Evolutionary conservation across 2,888 invertebrate species (phyloP).

Genomic region (Brachypalpus laphriformis): DNA sequence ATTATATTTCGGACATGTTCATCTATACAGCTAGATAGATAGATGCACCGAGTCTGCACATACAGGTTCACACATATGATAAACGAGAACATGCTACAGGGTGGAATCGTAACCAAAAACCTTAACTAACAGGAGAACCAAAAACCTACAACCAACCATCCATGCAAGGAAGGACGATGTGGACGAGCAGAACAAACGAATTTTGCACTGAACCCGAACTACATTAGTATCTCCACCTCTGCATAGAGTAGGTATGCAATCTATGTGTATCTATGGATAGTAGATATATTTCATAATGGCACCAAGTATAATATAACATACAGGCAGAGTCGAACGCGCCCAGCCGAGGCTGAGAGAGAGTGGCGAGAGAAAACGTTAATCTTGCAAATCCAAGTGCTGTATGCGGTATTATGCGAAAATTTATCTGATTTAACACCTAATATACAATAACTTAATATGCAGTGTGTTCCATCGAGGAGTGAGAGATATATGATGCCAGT

Average conservation of each 20-base stretch:
- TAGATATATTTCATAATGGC: constrained; percentile 72
- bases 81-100: constrained; percentile 51
- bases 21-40: constrained; percentile 34
- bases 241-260: constrained; percentile 45
- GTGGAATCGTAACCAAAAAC: constrained; percentile 21
- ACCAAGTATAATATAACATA: constrained; percentile 64
- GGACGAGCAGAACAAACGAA: constrained; percentile 60
- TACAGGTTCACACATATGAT: constrained; percentile 23
- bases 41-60: constrained; percentile 41
- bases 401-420: constrained; percentile 84
- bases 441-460: constrained; percentile 84
- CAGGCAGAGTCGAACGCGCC: constrained; percentile 40
- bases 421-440: constrained; percentile 84
- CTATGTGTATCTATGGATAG: constrained; percentile 59
- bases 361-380: constrained; percentile 80
- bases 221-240: constrained; percentile 61
- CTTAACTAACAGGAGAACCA: too few relatives aligned
- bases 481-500: constrained; percentile 73
- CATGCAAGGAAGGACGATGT: constrained; percentile 7
- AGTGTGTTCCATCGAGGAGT: constrained; percentile 75
- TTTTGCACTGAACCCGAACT: constrained; percentile 70
- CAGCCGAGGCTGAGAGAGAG: constrained; percentile 71
- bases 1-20: constrained; percentile 69
- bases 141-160: constrained; percentile 29
- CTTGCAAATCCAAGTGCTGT: constrained; percentile 83